phyloP scores from a whole-genome alignment of 2,888 invertebrate species.

The Eristalis tenax region DNA sequence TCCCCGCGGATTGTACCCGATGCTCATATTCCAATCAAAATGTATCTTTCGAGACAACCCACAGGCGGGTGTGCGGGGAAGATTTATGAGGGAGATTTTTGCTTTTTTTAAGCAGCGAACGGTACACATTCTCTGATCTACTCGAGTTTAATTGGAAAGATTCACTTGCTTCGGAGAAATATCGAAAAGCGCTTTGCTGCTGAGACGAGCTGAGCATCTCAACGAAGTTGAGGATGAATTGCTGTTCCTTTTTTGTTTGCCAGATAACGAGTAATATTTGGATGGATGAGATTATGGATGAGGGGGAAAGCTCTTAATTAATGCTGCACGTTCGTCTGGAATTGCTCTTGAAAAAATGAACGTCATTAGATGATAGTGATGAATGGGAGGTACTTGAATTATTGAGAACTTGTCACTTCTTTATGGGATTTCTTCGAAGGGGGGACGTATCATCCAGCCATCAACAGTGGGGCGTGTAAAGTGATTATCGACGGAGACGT shows the following conservation, averaged over 20 bases:
- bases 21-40: constrained; percentile 69
- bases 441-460: no score
- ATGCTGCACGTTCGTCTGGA: constrained; percentile 3
- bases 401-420: neutral
- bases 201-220: constrained; percentile 16
- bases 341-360: constrained; percentile 31
- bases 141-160: constrained; percentile 61
- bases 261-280: neutral
- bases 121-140: neutral
- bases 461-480: no score
- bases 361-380: constrained; percentile 2
- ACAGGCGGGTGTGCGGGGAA: constrained; percentile 7
- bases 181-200: constrained; percentile 1
- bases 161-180: constrained; percentile 46
- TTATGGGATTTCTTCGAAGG: no score
- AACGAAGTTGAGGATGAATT: constrained; percentile 17
- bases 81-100: constrained; percentile 47
- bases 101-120: neutral
- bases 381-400: neutral
- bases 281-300: neutral
- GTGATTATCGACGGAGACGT: no score
- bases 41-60: constrained; percentile 13
- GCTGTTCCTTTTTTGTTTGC: neutral
- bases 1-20: constrained; percentile 50
- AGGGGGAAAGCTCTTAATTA: neutral